Percentiles rank a stretch among this genome's conserved stretches.
phyloP scores from a whole-genome alignment of 2,797 vertebrate species.

The Erithacus rubecula region DNA sequence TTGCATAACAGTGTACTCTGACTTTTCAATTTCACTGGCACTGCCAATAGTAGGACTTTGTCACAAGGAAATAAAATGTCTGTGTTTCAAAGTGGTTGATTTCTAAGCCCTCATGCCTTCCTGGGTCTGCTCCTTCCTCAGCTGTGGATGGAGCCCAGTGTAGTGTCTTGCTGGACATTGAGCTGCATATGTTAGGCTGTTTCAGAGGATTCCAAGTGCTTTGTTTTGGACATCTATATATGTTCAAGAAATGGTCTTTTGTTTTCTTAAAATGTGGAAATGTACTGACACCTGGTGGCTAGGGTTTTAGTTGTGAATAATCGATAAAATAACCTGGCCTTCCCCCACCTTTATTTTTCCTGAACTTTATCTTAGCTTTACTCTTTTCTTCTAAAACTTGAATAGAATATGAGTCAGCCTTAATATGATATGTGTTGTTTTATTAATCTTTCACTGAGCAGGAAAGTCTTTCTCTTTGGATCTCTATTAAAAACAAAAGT shows the following conservation, averaged over 20 bases:
- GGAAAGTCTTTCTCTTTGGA: background rate
- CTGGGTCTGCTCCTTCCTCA: background rate
- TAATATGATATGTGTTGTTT: background rate
- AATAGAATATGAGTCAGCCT: background rate
- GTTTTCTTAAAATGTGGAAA: background rate
- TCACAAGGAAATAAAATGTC: background rate
- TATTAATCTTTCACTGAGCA: background rate
- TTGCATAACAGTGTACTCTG: background rate
- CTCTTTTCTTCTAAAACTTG: background rate
- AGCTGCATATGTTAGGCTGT: background rate
- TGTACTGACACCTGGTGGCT: conserved; percentile 69
- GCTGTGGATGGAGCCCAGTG: background rate
- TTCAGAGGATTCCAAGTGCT: background rate
- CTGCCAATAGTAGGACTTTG: background rate
- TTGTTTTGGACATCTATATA: background rate
- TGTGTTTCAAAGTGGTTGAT: background rate
- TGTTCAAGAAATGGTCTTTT: background rate
- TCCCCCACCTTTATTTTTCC: background rate
- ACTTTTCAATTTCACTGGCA: background rate
- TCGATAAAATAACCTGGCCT: background rate
- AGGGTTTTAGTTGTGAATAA: background rate
- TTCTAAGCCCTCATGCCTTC: background rate
- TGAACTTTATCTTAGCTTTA: background rate
- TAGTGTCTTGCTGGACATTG: background rate
- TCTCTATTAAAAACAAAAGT: background rate